Conservation (phyloP, 2,113 vertebrate species). For the Scatophagus argus region DNA sequence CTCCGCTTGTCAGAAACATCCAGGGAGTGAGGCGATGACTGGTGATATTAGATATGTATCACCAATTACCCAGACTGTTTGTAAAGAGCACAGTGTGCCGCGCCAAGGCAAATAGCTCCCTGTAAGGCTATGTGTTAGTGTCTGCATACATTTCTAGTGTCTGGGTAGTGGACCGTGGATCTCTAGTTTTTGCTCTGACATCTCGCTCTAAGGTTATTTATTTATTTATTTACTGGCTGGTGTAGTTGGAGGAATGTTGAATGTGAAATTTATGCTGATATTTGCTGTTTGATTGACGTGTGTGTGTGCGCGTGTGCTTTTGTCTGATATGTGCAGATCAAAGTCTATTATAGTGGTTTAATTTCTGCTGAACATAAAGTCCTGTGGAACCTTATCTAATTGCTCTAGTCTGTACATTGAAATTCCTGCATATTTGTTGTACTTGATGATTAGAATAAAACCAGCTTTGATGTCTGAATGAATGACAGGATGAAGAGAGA, state of each 20-base stretch:
- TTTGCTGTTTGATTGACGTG: not conserved
- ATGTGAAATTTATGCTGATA: not conserved
- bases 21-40: slow-evolving; percentile 82
- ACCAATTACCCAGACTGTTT: slow-evolving; percentile 80
- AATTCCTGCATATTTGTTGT: not conserved
- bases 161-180: slow-evolving; percentile 54
- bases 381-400: not conserved
- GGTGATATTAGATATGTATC: slow-evolving; percentile 83
- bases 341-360: not conserved
- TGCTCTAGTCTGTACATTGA: not conserved
- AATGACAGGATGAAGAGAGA: not conserved
- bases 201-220: slow-evolving; percentile 15
- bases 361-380: not conserved
- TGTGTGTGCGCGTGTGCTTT: not conserved
- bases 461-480: not conserved
- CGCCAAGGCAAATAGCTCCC: slow-evolving; percentile 83
- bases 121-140: slow-evolving; percentile 72
- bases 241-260: slow-evolving; percentile 2
- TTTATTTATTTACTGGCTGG: not conserved
- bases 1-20: slow-evolving; percentile 72
- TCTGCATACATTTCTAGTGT: slow-evolving; percentile 74
- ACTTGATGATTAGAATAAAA: not conserved
- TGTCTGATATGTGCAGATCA: slow-evolving; percentile 4
- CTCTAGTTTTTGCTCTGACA: slow-evolving; percentile 47
- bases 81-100: slow-evolving; percentile 60